phyloP scores from a whole-genome alignment of 2,113 vertebrate species.

The Mixornis gularis region DNA sequence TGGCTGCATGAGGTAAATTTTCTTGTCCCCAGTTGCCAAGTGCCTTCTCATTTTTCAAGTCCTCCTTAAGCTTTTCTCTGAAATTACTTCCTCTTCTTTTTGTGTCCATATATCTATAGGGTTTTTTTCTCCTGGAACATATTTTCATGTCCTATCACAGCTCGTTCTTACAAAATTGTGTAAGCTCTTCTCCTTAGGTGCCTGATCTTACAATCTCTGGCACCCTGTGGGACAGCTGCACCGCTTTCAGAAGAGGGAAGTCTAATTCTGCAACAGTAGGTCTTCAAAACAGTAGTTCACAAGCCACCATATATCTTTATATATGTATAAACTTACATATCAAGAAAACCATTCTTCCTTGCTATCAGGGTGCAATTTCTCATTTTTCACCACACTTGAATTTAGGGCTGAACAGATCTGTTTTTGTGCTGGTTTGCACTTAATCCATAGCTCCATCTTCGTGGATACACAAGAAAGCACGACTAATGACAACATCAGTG shows the following conservation, averaged over 20 bases:
- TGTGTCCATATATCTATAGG: background rate
- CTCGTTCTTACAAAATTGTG: background rate
- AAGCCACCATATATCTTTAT: background rate
- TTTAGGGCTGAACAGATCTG: background rate
- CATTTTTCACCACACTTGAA: background rate
- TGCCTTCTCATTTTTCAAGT: background rate
- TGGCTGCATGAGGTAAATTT: slow-evolving; percentile 26
- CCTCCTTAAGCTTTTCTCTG: background rate
- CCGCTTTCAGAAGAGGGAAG: background rate
- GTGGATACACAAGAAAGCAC: background rate
- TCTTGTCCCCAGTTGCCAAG: background rate
- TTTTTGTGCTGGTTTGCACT: background rate
- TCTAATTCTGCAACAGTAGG: background rate
- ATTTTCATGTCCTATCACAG: background rate
- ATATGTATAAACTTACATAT: background rate
- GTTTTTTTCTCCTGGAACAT: background rate
- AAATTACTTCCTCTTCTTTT: background rate
- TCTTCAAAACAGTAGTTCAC: background rate
- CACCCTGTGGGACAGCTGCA: background rate
- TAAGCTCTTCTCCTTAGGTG: background rate
- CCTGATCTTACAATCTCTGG: background rate
- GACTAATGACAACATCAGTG: background rate
- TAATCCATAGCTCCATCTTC: background rate
- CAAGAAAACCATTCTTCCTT: background rate
- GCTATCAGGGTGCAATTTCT: background rate